Evolutionary conservation across 2,113 vertebrate genomes (phyloP), one percentile per base, ranked within the genome.

Genomic region (Paedocypris sp.): DNA sequence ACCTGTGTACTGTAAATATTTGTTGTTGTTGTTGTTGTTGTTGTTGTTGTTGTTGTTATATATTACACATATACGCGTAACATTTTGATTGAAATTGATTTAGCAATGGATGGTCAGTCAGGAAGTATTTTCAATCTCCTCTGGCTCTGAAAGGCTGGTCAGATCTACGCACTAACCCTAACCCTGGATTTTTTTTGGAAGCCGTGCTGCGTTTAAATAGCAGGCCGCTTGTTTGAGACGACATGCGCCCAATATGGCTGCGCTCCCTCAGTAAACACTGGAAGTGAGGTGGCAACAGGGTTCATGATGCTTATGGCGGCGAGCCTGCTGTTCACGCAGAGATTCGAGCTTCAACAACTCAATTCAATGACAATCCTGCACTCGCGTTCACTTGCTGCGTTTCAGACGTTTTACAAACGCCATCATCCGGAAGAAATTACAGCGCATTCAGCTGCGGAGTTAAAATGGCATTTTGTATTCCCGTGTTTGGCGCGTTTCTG

Each of bases 221-320:
- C 23, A 15, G 5, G 19, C n/a, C 15, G 32, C 45, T 23, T 23
- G 49, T 22, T 63, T 59, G 29, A 31, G 32, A n/a, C 51, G 58
- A 23, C 6, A 13, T 45, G 10, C 43, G 29, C 10, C 20, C 31
- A 2, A 42, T 36, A 29, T 22, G 2, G 20, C 47, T 43, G 32
- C 50, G 22, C 16, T 22, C 43, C 42, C 36, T 26, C 16, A 12
- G 36, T 49, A 51, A 62, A 15, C 28, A 32, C 35, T 20, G 52
- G 15, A 64, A 47, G 35, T 56, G 16, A 64, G 47, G 53, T 56
- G 33, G 57, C 61, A 46, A 11, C 26, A 52, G 20, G n/a, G 62
- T 39, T 64, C 50, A 47, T 64, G 33, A 38, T 58, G 26, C 38
- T 58, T 58, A 43, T 31, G 38, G 43, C 39, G 42, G 26, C 39